These are phyloP conservation scores for Lutjanus campechanus DNA, from an alignment of 2,797 vertebrate genomes.

Conservation along the genomic window DNA sequence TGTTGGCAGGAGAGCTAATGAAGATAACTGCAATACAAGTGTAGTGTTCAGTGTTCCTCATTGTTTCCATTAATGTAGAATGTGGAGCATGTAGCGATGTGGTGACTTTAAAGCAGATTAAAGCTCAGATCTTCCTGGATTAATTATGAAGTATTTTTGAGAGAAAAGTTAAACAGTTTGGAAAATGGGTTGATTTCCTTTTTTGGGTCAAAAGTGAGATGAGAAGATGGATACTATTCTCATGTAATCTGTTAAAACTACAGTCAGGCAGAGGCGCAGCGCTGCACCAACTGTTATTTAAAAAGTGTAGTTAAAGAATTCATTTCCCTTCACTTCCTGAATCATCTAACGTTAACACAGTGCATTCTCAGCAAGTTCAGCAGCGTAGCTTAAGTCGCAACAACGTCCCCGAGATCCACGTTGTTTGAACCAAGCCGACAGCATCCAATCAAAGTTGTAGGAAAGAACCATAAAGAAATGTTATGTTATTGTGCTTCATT, in stretches of 20 bases:
- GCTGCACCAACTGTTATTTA: no score
- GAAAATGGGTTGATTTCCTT: no score
- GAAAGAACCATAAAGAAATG: no score
- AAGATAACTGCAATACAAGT: not conserved
- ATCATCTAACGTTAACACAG: no score
- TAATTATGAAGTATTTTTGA: not conserved
- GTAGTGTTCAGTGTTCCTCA: not conserved
- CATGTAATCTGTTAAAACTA: not conserved
- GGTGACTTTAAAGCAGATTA: not conserved
- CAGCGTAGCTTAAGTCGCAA: no score
- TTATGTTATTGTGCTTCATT: no score
- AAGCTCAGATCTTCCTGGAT: not conserved
- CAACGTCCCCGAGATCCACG: no score
- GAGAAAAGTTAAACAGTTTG: not conserved
- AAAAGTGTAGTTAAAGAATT: no score
- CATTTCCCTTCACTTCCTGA: no score
- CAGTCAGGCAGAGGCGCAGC: not conserved
- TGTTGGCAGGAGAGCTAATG: constrained; percentile 10
- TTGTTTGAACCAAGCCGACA: no score
- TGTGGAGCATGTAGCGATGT: not conserved
- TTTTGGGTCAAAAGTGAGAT: not conserved
- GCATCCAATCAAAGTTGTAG: no score
- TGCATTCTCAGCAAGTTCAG: no score
- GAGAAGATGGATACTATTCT: not conserved
- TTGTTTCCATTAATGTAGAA: not conserved